Conservation (phyloP, 30 jellyfish, hydroid and myxozoan genomes). For the Hydractinia echinata region DNA sequence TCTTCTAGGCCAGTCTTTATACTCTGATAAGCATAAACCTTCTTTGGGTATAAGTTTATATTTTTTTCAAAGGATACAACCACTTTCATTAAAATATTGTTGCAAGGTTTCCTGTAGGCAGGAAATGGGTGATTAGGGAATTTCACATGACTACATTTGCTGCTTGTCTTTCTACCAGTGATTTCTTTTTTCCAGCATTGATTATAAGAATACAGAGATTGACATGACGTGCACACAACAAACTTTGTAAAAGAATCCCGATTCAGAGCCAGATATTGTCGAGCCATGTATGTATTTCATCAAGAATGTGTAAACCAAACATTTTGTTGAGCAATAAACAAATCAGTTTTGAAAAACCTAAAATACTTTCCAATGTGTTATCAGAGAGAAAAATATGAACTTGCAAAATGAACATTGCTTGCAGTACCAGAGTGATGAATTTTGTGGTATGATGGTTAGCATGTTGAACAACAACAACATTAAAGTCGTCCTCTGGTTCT, state of each 20-base stretch:
- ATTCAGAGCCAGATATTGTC: conserved; percentile 2
- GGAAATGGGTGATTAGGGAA: not conserved
- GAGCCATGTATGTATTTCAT: not conserved
- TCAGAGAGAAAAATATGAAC: too few relatives aligned
- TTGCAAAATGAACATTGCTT: too few relatives aligned
- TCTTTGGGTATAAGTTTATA: not conserved
- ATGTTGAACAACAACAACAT: too few relatives aligned
- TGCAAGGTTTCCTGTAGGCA: not conserved
- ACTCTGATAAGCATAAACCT: not conserved
- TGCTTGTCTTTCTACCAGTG: not conserved
- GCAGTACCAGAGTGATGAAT: too few relatives aligned
- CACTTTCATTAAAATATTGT: not conserved
- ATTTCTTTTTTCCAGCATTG: not conserved
- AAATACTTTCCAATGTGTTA: too few relatives aligned
- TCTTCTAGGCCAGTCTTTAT: not conserved
- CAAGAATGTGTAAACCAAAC: too few relatives aligned
- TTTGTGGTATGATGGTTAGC: too few relatives aligned
- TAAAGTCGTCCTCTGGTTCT: too few relatives aligned
- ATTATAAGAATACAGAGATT: not conserved
- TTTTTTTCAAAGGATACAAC: not conserved
- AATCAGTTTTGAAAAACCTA: too few relatives aligned
- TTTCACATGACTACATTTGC: not conserved
- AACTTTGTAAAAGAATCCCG: not conserved
- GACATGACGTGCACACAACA: conserved; percentile 4
- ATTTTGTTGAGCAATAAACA: too few relatives aligned